Base-by-base conservation (phyloP, 2,797 vertebrate species). In the Hapalemur alaotrensis region DNA sequence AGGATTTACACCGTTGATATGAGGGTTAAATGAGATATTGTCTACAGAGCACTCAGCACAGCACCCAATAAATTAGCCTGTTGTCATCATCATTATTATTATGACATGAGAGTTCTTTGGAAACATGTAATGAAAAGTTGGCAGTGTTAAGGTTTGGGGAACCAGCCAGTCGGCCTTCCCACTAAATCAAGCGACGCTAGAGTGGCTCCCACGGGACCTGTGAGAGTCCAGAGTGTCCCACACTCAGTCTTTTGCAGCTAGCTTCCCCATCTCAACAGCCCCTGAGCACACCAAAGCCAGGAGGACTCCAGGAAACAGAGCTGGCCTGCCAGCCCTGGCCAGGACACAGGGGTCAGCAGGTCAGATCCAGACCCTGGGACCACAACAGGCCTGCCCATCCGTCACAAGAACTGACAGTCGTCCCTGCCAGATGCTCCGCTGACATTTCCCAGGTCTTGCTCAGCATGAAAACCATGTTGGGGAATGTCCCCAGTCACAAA, bases 401-500 rank as follows among this genome's bases (percentile, higher is more conserved):
- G 90, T 97, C 92, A 95, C 15, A 7, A 82, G 88, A 57, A 70
- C 81, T 65, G 84, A 96, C 87, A 88, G 8, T n/a, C 18, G 0
- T 73, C 69, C 75, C 95, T 22, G 72, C 88, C 95, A 95, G 91
- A 88, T 72, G 87, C 50, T 73, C 20, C 5, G 22, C 92, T 96
- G 97, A 98, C 95, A 95, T 96, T 97, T 95, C 88, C 86, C 83
- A 95, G 97, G 84, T 85, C 90, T 81, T 7, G 0, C 30, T 96
- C 72, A 43, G 92, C 50, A 89, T 18, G 63, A 92, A 94, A 88
- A 59, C 91, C 15, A 9, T 0, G 20, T 95, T 28, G 23, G 84
- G 81, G 95, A 97, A 96, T 72, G 95, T 97, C 96, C 95, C 92
- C 63, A 91, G 93, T 54, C 67, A 89, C 95, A 95, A 88, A 95